Conservation (phyloP, 2,797 vertebrate species). For the Enteromius afrohamiltoni region DNA sequence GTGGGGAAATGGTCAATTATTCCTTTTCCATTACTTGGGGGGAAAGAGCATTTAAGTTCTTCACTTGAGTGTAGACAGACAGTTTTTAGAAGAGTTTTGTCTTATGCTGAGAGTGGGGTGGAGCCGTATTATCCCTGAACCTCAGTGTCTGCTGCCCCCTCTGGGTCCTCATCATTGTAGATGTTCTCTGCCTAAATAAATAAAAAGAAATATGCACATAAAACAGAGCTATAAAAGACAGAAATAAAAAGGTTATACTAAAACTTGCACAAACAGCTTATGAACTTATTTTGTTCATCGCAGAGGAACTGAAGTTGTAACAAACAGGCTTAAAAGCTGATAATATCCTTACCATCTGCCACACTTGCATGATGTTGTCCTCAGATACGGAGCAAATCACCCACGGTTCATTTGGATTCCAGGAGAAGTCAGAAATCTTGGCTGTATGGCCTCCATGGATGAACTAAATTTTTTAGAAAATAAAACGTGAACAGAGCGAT, state of each 20-base stretch:
- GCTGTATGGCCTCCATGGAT: conserved; percentile 95
- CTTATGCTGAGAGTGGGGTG: conserved; percentile 37
- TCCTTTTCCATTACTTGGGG: conserved; percentile 34
- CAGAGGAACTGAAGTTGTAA: not conserved
- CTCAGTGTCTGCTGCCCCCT: conserved; percentile 93
- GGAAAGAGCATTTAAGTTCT: conserved; percentile 38
- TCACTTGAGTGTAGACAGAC: conserved; percentile 46
- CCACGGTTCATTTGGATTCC: conserved; percentile 97
- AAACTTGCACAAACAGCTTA: not conserved
- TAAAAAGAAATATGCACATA: not conserved
- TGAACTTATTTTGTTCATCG: not conserved
- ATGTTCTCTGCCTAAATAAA: conserved; percentile 93
- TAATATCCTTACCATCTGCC: conserved; percentile 87
- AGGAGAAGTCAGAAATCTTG: conserved; percentile 96
- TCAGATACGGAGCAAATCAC: conserved; percentile 97
- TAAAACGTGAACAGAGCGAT: not conserved
- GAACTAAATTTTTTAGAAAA: conserved; percentile 75
- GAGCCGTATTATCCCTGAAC: conserved; percentile 84
- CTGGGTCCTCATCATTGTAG: conserved; percentile 97
- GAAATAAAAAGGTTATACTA: not conserved
- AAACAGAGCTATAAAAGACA: not conserved
- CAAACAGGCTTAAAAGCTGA: not conserved
- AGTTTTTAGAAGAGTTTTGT: conserved; percentile 52
- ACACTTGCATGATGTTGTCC: conserved; percentile 98
- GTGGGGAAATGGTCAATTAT: conserved; percentile 47